A percentile compares a stretch with the other conserved stretches of the same genome.
phyloP scores from a whole-genome alignment of 2,113 vertebrate species.

The Rhombomys opimus region DNA sequence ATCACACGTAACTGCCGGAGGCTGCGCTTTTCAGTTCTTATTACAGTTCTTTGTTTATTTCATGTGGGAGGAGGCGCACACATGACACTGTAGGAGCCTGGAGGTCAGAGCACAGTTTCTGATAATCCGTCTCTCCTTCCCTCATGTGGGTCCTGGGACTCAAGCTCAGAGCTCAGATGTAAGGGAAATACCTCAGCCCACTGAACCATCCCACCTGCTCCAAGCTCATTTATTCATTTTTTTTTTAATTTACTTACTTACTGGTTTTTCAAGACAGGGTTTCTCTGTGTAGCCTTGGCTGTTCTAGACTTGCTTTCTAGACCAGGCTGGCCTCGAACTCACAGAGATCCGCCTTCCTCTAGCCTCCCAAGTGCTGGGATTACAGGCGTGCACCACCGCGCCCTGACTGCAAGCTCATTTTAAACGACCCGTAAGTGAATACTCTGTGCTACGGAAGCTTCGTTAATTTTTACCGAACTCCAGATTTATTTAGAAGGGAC shows the following conservation, averaged over 20 bases:
- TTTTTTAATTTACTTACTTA: no score
- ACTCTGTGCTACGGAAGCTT: conserved; percentile 33
- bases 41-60: background rate
- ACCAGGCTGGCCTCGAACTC: no score
- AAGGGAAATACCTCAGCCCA: background rate
- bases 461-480: conserved; percentile 23
- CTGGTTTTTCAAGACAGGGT: no score
- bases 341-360: no score
- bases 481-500: conserved; percentile 22
- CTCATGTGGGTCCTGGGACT: background rate
- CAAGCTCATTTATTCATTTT: background rate
- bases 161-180: background rate
- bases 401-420: background rate
- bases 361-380: no score
- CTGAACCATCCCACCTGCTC: background rate
- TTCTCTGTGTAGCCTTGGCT: no score
- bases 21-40: background rate
- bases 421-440: background rate
- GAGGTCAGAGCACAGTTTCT: background rate
- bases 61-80: no score
- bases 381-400: no score
- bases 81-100: background rate
- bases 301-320: no score
- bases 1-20: conserved; percentile 2
- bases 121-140: background rate